Conservation (phyloP, 2,113 vertebrate species). For the Himantopus leucocephalus region DNA sequence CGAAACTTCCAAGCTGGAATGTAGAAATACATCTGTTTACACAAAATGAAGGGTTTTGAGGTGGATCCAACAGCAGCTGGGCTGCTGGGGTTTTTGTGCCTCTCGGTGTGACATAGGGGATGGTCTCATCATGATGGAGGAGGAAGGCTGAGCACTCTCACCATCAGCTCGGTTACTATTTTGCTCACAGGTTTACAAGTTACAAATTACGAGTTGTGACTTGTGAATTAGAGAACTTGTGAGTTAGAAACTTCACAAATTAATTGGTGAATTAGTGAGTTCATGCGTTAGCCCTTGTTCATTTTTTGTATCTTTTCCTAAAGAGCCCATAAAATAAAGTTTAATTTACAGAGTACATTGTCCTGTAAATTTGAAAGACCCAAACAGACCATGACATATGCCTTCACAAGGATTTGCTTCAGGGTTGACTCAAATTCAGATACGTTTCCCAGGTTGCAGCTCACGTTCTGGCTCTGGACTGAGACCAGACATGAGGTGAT, state of each 20-base stretch:
- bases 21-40: neutral
- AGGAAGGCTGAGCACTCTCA: neutral
- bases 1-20: neutral
- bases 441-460: neutral
- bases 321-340: neutral
- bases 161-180: neutral
- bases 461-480: neutral
- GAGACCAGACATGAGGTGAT: neutral
- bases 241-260: neutral
- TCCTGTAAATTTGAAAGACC: neutral
- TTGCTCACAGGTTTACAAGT: neutral
- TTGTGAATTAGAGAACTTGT: neutral
- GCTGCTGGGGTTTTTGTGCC: neutral
- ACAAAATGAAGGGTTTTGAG: neutral
- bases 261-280: neutral
- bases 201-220: neutral
- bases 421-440: neutral
- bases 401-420: neutral
- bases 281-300: neutral
- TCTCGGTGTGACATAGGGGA: neutral
- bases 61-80: neutral
- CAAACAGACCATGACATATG: neutral
- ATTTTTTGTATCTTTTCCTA: neutral
- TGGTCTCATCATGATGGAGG: fast-evolving
- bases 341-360: neutral